Evolutionary conservation across 2,113 vertebrate genomes (phyloP).

Genomic region (Rhadina sibilatrix): DNA sequence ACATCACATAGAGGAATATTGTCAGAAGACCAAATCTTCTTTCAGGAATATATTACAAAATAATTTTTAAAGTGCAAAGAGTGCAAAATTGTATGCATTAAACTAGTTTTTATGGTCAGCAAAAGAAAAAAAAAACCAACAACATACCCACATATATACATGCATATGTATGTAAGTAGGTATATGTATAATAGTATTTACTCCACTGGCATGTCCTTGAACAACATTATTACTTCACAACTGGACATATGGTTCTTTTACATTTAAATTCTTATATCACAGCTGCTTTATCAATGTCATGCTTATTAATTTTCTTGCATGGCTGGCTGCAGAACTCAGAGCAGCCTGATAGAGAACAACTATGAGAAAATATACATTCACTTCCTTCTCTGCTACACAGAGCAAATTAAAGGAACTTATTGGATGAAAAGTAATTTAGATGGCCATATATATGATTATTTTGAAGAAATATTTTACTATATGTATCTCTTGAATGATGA

Average conservation of each 20-base stretch:
- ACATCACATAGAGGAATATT: background rate
- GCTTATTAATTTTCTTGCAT: background rate
- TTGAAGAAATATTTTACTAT: background rate
- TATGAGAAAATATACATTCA: background rate
- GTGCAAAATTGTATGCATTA: background rate
- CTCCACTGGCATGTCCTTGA: background rate
- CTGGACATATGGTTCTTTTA: background rate
- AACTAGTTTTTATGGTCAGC: background rate
- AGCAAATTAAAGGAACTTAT: background rate
- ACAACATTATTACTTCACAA: background rate
- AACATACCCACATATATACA: background rate
- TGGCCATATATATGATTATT: background rate
- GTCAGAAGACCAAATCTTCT: background rate
- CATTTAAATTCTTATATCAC: background rate
- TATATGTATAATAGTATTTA: background rate
- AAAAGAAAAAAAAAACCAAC: background rate
- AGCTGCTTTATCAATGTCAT: background rate
- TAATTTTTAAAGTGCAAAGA: background rate
- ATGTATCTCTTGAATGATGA: background rate
- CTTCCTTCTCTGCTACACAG: background rate
- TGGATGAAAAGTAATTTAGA: background rate
- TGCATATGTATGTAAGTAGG: background rate
- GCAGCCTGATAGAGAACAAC: background rate
- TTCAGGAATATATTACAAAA: background rate
- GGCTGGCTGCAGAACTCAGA: background rate